Evolutionary conservation across 2,888 invertebrate genomes (phyloP), one percentile per base, ranked within the genome.

Genomic region (Toxonevra muliebris): DNA sequence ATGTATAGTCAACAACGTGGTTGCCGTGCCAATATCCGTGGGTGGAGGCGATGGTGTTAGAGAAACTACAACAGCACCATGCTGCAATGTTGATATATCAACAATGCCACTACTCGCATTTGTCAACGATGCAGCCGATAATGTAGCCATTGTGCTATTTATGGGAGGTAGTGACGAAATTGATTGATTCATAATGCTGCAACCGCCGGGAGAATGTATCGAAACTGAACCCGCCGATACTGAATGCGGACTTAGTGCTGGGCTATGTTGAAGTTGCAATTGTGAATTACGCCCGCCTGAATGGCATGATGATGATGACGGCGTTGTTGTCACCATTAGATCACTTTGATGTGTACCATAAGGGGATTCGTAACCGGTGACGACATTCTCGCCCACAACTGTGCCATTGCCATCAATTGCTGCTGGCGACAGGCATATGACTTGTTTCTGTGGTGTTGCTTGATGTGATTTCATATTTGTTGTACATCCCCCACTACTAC

Each of bases 311-410:
- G 76, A 74, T 78, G 71, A 84, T 73, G 74, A 68, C 4, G 75
- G 65, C 52, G 72, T 69, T n/a, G 71, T 73, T 11, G 71, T 69
- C 65, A 76, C 68, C 4, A 81, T 69, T 12, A 82, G 68, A 55
- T 79, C 78, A 8, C 75, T 74, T 40, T 76, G 77, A 9, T 76
- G 76, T 40, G 78, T 71, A 43, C 79, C 78, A 71, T 87, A 90
- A 30, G 91, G 89, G 48, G 91, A 89, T 76, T 94, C 94, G 86
- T 95, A 96, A 61, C 92, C 90, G 13, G 75, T 75, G 30, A 76
- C 75, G 40, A 74, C 55, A 10, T 74, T 69, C 3, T 64, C 71
- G 7, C 68, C 70, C 5, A 66, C 50, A 52, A 65, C 61, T 30
- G 41, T 65, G 15, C 57, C 64, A 20, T 53, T 59, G 41, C 60